phyloP scores from a whole-genome alignment of 2,113 vertebrate genomes.

The Edolisoma coerulescens region DNA sequence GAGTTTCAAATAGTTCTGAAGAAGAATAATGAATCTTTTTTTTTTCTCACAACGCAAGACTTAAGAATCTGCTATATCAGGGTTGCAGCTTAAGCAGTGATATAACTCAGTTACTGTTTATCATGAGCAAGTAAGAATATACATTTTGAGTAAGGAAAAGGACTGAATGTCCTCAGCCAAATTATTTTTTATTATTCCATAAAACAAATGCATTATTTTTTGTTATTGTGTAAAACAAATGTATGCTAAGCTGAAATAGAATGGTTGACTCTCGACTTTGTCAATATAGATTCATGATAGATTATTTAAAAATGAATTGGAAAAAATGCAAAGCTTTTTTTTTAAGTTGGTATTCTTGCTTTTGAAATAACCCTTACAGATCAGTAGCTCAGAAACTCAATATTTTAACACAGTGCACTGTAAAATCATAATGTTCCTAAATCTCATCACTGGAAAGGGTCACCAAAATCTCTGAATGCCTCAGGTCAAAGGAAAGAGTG shows the following conservation, averaged over 20 bases:
- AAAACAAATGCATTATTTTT: background rate
- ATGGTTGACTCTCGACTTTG: background rate
- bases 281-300: background rate
- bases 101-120: background rate
- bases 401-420: background rate
- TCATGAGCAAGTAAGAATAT: background rate
- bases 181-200: background rate
- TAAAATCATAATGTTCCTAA: background rate
- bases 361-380: background rate
- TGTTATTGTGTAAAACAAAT: background rate
- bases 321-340: background rate
- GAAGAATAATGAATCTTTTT: background rate
- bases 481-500: background rate
- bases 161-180: background rate
- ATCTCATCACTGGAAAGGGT: background rate
- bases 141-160: background rate
- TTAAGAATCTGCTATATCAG: background rate
- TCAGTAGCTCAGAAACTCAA: background rate
- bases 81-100: background rate
- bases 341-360: background rate
- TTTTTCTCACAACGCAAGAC: background rate
- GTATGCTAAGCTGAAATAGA: background rate
- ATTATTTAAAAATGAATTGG: background rate
- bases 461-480: background rate
- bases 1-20: background rate